phyloP scores from a whole-genome alignment of 2,888 invertebrate genomes.

The Auanema sp. region DNA sequence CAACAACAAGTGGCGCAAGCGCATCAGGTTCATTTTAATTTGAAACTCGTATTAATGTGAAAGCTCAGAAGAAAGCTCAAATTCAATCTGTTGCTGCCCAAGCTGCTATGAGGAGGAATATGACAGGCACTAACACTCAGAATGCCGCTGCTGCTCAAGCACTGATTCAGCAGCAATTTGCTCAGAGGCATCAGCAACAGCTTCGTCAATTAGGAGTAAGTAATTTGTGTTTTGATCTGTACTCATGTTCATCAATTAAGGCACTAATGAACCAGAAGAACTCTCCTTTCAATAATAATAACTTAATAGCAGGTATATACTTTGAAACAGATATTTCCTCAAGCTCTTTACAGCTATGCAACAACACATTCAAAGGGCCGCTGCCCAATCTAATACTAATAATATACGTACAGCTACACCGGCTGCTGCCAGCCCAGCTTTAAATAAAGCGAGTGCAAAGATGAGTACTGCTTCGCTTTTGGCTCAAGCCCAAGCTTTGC shows the following conservation, averaged over 20 bases:
- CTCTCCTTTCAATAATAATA: conserved; percentile 15
- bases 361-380: conserved; percentile 23
- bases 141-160: conserved; percentile 7
- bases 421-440: not conserved
- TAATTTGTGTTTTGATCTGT: not conserved
- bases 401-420: conserved; percentile 1
- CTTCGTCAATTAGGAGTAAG: conserved; percentile 21
- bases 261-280: conserved; percentile 3
- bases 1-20: conserved; percentile 50
- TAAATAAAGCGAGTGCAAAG: not conserved
- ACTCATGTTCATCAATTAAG: conserved; percentile 3
- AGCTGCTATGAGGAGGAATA: conserved; percentile 7
- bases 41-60: not conserved
- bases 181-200: conserved; percentile 24
- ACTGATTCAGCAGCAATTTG: conserved; percentile 22
- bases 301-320: conserved; percentile 19
- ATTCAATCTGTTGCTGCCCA: conserved; percentile 18
- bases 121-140: not conserved
- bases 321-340: conserved; percentile 6
- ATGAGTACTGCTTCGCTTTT: conserved; percentile 10
- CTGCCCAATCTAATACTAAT: not conserved
- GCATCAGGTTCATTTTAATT: conserved; percentile 6
- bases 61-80: conserved; percentile 17
- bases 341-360: conserved; percentile 31
- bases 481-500: conserved; percentile 15